Percentiles rank a stretch among this genome's conserved stretches.
Evolutionary conservation across 2,797 vertebrate species (phyloP).

Genomic region (Cyprinodon diabolis): DNA sequence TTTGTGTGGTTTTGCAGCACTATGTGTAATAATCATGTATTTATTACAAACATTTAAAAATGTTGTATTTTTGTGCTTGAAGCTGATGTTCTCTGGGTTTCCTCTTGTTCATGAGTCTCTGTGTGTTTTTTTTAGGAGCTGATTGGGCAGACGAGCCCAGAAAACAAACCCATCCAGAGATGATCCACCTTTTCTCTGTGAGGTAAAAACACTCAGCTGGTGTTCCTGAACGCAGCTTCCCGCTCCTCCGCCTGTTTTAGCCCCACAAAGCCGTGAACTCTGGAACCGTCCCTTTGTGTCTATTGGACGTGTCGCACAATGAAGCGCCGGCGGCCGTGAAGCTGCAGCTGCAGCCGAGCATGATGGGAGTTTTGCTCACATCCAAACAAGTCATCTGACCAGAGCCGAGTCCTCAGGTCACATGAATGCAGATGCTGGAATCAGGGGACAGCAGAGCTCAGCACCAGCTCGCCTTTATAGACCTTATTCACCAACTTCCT

Average conservation of each 20-base stretch:
- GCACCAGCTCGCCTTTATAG: not conserved
- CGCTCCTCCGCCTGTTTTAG: slow-evolving; percentile 21
- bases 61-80: not conserved
- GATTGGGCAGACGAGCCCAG: slow-evolving; percentile 16
- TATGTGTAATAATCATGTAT: not conserved
- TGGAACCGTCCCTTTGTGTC: slow-evolving; percentile 62
- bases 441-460: not conserved
- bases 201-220: slow-evolving; percentile 32
- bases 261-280: slow-evolving; percentile 47
- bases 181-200: slow-evolving; percentile 55
- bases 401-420: slow-evolving; percentile 6
- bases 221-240: slow-evolving; percentile 37
- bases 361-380: slow-evolving; percentile 16
- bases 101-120: not conserved
- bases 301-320: slow-evolving; percentile 26
- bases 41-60: not conserved
- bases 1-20: no score
- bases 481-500: not conserved
- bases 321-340: not conserved
- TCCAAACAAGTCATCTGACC: slow-evolving; percentile 8
- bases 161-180: slow-evolving; percentile 33
- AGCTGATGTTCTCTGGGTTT: not conserved
- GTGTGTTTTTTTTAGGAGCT: slow-evolving; percentile 43
- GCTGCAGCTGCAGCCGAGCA: slow-evolving; percentile 19
- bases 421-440: not conserved